phyloP scores from a whole-genome alignment of 2,888 invertebrate genomes.

The Mesorhabditis sp. region DNA sequence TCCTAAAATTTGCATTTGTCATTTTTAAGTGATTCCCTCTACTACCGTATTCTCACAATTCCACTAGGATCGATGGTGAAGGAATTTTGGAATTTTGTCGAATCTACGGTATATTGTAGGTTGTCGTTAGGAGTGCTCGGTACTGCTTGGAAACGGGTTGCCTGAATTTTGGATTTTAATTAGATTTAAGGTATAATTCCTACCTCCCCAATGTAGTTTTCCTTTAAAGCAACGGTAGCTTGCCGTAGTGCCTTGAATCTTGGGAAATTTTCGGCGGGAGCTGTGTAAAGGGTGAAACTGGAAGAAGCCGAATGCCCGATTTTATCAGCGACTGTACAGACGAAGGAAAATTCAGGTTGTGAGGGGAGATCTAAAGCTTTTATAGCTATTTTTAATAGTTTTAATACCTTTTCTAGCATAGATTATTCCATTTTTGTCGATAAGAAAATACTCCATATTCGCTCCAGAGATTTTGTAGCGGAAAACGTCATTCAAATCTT shows the following conservation, averaged over 20 bases:
- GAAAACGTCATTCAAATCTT: background rate
- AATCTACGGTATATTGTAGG: background rate
- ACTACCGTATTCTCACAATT: background rate
- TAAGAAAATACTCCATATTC: background rate
- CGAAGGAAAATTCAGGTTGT: background rate
- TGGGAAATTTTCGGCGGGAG: background rate
- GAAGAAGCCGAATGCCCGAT: background rate
- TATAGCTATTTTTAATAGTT: background rate
- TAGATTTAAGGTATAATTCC: background rate
- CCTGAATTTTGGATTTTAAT: background rate
- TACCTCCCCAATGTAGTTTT: background rate
- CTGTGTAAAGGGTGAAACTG: background rate
- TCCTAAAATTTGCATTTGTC: background rate
- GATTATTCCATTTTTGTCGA: background rate
- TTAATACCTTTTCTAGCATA: too few species aligned
- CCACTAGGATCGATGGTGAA: background rate
- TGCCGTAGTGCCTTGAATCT: background rate
- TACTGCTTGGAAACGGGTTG: background rate
- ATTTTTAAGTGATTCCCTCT: background rate
- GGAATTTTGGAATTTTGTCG: background rate
- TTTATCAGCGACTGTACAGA: background rate
- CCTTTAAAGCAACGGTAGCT: background rate
- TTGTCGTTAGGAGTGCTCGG: background rate
- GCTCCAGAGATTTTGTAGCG: background rate
- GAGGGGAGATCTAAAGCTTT: background rate